Evolutionary conservation across 2,888 invertebrate genomes (phyloP), one percentile per base, ranked within the genome.

Genomic region (Ryuthela nishihirai): DNA sequence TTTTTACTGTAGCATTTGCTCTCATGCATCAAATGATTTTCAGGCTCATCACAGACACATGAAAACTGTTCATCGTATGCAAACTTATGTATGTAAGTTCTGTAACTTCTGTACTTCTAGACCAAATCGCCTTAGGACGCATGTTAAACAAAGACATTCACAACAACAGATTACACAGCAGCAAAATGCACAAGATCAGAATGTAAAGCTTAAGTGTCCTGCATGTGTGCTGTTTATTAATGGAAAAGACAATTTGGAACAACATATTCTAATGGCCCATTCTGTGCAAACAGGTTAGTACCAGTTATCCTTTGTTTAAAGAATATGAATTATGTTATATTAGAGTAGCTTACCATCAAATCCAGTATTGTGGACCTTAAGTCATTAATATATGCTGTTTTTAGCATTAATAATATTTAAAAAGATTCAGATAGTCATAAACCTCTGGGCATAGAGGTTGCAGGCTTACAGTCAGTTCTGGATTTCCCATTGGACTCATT

Each of bases 261-360:
- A 67, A 34, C 68, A 68, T 39, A 66, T 68, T 12, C 42, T 66
- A 32, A 38, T 62, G 20, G 54, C 64, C 1, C 68, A 68, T 60
- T 64, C 67, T 36, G 67, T 68, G 3, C 68, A 68, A 44, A 68
- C 68, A 23, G 62, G 62, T 62, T 26, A 41, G n/a, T 39, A 2
- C 20, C 17, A 25, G 9, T 17, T 39, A n/a, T n/a, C n/a, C n/a
- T n/a, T n/a, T n/a, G n/a, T n/a, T n/a, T n/a, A n/a, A n/a, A n/a
- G n/a, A n/a, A n/a, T n/a, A n/a, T n/a, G n/a, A n/a, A n/a, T n/a
- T n/a, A n/a, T n/a, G n/a, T n/a, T n/a, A n/a, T n/a, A n/a, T n/a
- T n/a, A n/a, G n/a, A n/a, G n/a, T n/a, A n/a, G n/a, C n/a, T n/a
- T n/a, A n/a, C n/a, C n/a, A n/a, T n/a, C n/a, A n/a, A n/a, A n/a